phyloP scores from a whole-genome alignment of 1,140 invertebrate genomes.

The Formica exsecta region DNA sequence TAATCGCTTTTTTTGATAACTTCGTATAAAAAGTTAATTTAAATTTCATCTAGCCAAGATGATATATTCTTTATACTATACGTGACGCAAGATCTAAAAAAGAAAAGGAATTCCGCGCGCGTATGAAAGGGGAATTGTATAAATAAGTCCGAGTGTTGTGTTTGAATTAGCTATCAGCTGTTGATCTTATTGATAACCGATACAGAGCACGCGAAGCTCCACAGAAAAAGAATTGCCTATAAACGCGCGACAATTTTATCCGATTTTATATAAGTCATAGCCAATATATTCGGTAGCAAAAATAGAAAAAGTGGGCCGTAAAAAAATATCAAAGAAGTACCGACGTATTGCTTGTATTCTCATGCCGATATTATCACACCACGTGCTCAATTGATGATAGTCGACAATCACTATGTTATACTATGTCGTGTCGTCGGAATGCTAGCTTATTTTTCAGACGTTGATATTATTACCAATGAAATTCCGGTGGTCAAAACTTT shows the following conservation, averaged over 20 bases:
- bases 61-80: neutral
- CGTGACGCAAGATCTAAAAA: neutral
- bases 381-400: slow-evolving; percentile 50
- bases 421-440: slow-evolving; percentile 18
- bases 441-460: slow-evolving; percentile 10
- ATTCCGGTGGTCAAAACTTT: neutral
- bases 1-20: neutral
- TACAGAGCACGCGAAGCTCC: neutral
- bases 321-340: slow-evolving; percentile 40
- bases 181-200: slow-evolving; percentile 49
- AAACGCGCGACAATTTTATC: neutral
- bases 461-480: neutral
- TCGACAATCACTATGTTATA: neutral
- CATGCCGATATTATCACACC: slow-evolving; percentile 17
- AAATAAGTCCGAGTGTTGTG: slow-evolving; percentile 23
- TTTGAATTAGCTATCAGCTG: slow-evolving; percentile 53
- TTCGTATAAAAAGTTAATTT: neutral
- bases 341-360: slow-evolving; percentile 11
- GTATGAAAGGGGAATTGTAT: slow-evolving; percentile 23
- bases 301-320: neutral
- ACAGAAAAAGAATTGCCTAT: neutral
- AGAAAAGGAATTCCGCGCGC: neutral
- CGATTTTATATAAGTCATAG: slow-evolving; percentile 9
- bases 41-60: neutral
- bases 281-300: neutral